Percentiles rank a stretch among this genome's conserved stretches.
phyloP scores from a whole-genome alignment of 92 coral and sea anemone genomes.

The Porites evermanni region DNA sequence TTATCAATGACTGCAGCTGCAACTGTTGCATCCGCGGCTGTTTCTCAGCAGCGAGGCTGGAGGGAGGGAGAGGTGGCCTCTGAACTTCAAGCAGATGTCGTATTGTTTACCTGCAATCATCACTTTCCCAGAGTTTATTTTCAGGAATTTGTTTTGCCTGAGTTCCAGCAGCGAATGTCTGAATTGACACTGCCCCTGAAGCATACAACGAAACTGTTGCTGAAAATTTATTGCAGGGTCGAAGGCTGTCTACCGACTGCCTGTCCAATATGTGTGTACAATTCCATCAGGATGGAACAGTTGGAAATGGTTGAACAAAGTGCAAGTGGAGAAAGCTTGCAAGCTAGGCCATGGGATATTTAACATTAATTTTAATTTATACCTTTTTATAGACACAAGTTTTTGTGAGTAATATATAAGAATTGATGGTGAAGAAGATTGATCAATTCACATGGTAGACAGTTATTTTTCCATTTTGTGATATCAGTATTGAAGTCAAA shows the following conservation, averaged over 20 bases:
- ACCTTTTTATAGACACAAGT: too few species aligned
- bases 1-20: conserved; percentile 88
- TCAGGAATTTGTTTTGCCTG: conserved; percentile 83
- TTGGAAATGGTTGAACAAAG: conserved; percentile 33
- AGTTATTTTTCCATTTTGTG: too few species aligned
- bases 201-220: conserved; percentile 74
- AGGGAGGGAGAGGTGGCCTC: conserved; percentile 35
- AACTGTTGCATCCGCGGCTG: conserved; percentile 91
- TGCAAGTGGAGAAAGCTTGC: conserved; percentile 20
- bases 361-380: neutral
- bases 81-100: conserved; percentile 70
- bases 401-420: too few species aligned
- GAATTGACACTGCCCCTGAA: conserved; percentile 78
- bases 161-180: conserved; percentile 92
- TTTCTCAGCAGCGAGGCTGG: conserved; percentile 82
- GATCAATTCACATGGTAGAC: too few species aligned
- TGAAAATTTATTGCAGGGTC: conserved; percentile 64
- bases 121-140: conserved; percentile 90
- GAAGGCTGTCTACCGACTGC: conserved; percentile 78
- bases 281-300: conserved; percentile 88
- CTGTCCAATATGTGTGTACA: conserved; percentile 96
- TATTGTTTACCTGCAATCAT: conserved; percentile 92
- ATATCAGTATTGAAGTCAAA: too few species aligned
- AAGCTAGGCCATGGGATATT: conserved; percentile 46
- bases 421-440: too few species aligned